Evolutionary conservation across 2,888 invertebrate genomes (phyloP).

Genomic region (Siphonodentalium dalli): DNA sequence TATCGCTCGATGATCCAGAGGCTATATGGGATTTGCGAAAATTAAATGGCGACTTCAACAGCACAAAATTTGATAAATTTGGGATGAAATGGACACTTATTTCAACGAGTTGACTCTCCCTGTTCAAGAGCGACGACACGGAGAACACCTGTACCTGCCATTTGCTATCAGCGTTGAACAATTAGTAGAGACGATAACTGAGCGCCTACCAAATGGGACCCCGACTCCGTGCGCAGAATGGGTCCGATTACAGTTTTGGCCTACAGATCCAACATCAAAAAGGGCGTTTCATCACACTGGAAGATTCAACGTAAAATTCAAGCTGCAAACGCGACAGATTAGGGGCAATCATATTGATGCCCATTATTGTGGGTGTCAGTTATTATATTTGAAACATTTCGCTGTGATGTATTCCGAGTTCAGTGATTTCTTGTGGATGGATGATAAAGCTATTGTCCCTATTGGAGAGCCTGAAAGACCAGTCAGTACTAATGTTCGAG

Average conservation of each 20-base stretch:
- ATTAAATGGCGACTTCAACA: slow-evolving; percentile 11
- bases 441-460: slow-evolving; percentile 27
- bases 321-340: slow-evolving; percentile 13
- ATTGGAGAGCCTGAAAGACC: slow-evolving; percentile 16
- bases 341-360: slow-evolving; percentile 17
- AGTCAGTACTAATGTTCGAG: slow-evolving; percentile 11
- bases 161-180: slow-evolving; percentile 16
- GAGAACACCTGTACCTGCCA: slow-evolving; percentile 19
- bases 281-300: slow-evolving; percentile 18
- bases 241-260: slow-evolving; percentile 18
- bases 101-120: slow-evolving; percentile 18
- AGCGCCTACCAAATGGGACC: slow-evolving; percentile 14
- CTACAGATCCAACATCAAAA: slow-evolving; percentile 12
- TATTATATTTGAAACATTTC: slow-evolving; percentile 19
- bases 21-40: slow-evolving; percentile 9
- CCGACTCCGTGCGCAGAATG: slow-evolving; percentile 16
- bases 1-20: slow-evolving; percentile 7
- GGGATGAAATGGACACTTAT: slow-evolving; percentile 9
- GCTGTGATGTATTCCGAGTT: slow-evolving; percentile 7
- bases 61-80: slow-evolving; percentile 13
- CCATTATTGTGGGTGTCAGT: slow-evolving; percentile 11
- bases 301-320: slow-evolving; percentile 20
- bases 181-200: slow-evolving; percentile 3
- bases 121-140: slow-evolving; percentile 14
- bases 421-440: slow-evolving; percentile 11